Evolutionary conservation across 1,140 invertebrate genomes (phyloP), one percentile per base, ranked within the genome.

Genomic region (Anoplolepis gracilipes): DNA sequence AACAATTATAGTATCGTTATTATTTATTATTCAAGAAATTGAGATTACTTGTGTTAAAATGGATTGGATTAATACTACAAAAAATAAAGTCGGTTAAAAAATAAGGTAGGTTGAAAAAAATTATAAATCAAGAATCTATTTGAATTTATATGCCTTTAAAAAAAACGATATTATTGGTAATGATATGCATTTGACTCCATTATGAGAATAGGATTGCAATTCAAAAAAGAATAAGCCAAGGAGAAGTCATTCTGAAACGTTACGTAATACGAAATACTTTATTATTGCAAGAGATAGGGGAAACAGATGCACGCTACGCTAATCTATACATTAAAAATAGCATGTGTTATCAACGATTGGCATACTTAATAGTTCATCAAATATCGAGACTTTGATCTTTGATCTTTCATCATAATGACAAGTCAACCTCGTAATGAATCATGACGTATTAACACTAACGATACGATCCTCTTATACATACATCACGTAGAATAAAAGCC

Each of bases 281-380:
- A 7, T 75, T 59, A 76, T 33, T 78, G 16, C 0, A 13, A 7
- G 19, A 57, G 19, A 59, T 59, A 81, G 2, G 3, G 16, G 28
- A 81, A 81, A 82, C n/a, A 73, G 36, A 82, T 42, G 25, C 78
- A 81, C 65, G 65, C 67, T 11, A 82, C 10, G 53, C 11, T 30
- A 78, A 72, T 33, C n/a, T 36, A 53, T 49, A 30, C 22, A n/a
- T 36, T 1, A 59, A 28, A 8, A 36, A 25, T 1, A 22, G 13
- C 19, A 1, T 33, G 65, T 13, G 19, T 78, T 16, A 53, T 82
- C 28, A 5, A 81, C n/a, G n/a, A 70, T 57, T 19, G 62, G 1
- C 10, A 79, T 39, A 55, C 10, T 79, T 30, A 2, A 72, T 72
- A 46, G 61, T n/a, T 42, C 25, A 59, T 57, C 19, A 25, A 46